phyloP scores from a whole-genome alignment of 1,140 invertebrate species.

The Sycophila sp. region DNA sequence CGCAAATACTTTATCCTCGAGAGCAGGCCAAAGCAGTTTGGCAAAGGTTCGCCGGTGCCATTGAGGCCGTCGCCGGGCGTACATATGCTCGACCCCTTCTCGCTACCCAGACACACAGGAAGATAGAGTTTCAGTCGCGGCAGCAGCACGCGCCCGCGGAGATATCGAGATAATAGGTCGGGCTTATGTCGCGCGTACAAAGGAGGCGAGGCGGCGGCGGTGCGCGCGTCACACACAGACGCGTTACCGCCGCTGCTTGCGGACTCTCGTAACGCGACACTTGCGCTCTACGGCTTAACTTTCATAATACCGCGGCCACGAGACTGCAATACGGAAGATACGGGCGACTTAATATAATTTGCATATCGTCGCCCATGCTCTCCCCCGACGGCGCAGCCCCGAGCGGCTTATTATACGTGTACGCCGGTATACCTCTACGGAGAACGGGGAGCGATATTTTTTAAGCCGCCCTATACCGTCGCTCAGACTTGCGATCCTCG shows the following conservation, averaged over 20 bases:
- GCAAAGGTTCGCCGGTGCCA: too few relatives aligned
- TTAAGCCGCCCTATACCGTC: not conserved
- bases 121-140: not conserved
- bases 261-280: slow-evolving; percentile 54
- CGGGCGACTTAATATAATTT: slow-evolving; percentile 56
- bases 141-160: not conserved
- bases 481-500: not conserved
- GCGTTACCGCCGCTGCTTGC: slow-evolving; percentile 25
- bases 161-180: slow-evolving; percentile 48
- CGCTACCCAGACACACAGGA: too few relatives aligned
- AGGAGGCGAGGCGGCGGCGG: slow-evolving; percentile 9
- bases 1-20: too few relatives aligned
- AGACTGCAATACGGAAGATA: slow-evolving; percentile 54
- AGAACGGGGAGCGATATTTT: too few relatives aligned
- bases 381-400: not conserved
- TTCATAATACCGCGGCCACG: slow-evolving; percentile 56
- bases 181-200: slow-evolving; percentile 49
- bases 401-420: slow-evolving; percentile 1
- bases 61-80: too few relatives aligned
- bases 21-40: too few relatives aligned
- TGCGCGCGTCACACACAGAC: slow-evolving; percentile 4
- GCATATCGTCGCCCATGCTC: slow-evolving; percentile 50
- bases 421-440: too few relatives aligned
- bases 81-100: too few relatives aligned
- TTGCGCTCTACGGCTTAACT: slow-evolving; percentile 60